phyloP scores from a whole-genome alignment of 2,888 invertebrate genomes.

The Tanytarsus gracilentus region DNA sequence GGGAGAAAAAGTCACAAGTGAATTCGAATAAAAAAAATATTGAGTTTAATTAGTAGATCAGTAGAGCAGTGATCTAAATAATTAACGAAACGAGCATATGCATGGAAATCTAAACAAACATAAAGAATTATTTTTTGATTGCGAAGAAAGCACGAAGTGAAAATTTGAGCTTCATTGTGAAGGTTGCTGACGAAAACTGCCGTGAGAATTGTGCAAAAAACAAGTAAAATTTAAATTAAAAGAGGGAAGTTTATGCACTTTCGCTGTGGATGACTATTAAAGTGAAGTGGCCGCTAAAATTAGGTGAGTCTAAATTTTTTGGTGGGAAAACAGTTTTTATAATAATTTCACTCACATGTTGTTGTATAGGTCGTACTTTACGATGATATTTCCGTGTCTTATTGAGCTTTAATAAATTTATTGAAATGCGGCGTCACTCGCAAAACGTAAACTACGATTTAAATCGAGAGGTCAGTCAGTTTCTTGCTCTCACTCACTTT shows the following conservation, averaged over 20 bases:
- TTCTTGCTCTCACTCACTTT: no score
- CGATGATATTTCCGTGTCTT: no score
- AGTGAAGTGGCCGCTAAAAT: background rate
- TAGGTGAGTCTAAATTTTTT: background rate
- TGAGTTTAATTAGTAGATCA: background rate
- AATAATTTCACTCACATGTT: no score
- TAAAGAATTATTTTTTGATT: background rate
- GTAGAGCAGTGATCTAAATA: background rate
- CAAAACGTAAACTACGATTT: background rate
- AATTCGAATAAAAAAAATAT: no score
- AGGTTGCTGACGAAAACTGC: background rate
- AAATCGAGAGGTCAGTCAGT: conserved; percentile 1
- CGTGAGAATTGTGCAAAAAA: background rate
- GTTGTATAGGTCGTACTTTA: no score
- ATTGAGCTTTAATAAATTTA: background rate
- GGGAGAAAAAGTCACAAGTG: background rate
- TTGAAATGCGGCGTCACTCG: background rate
- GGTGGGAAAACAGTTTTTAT: no score
- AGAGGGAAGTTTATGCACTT: background rate
- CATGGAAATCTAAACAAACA: no score
- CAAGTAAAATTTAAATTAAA: background rate
- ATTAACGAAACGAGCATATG: no score
- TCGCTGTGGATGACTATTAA: background rate
- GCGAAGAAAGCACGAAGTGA: background rate
- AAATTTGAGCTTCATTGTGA: background rate